Conservation (phyloP, 2,113 vertebrate species). For the Poicephalus meyeri region DNA sequence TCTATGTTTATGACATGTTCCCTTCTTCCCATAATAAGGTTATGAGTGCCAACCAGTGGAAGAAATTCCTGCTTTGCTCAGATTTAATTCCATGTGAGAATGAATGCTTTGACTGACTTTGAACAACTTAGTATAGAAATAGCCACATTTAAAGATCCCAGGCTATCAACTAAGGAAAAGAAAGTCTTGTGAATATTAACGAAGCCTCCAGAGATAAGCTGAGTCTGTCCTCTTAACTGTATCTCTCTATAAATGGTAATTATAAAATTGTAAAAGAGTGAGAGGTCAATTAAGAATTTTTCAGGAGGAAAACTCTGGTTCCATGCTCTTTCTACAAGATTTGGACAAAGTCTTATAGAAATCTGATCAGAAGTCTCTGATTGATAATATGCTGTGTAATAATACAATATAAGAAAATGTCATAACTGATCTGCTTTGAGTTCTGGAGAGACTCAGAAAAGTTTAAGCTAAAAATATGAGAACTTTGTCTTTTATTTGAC, state of each 20-base stretch:
- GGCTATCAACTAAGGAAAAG: neutral
- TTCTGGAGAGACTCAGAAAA: neutral
- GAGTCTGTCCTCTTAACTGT: neutral
- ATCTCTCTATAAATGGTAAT: neutral
- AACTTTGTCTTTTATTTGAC: neutral
- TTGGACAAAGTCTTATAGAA: neutral
- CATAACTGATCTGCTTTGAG: neutral
- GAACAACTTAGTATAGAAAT: neutral
- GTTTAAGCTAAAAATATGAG: neutral
- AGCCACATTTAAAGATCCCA: neutral
- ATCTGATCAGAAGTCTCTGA: neutral
- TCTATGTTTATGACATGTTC: neutral
- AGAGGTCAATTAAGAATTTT: neutral
- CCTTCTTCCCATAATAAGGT: accelerated
- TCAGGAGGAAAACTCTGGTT: neutral
- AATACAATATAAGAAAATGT: neutral
- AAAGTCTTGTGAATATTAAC: neutral
- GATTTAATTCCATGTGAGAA: neutral
- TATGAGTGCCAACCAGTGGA: neutral
- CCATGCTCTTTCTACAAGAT: neutral
- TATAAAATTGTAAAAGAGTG: neutral
- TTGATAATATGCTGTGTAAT: neutral
- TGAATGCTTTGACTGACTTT: neutral
- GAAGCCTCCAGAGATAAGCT: neutral
- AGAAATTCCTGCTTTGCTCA: neutral